Evolutionary conservation across 2,888 invertebrate genomes (phyloP).

Genomic region (Orthosia gothica): DNA sequence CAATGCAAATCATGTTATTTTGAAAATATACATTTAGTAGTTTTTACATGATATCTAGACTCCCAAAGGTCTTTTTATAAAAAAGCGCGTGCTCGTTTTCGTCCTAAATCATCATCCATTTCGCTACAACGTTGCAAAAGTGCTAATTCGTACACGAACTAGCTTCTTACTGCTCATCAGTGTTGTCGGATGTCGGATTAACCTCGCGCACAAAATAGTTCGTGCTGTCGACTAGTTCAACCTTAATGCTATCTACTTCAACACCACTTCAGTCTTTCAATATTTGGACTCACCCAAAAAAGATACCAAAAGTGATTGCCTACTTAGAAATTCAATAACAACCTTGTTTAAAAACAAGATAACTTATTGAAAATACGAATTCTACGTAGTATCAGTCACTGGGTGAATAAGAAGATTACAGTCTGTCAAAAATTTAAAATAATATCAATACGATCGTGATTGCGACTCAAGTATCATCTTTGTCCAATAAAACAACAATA

Average conservation of each 20-base stretch:
- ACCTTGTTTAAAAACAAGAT: conserved; percentile 51
- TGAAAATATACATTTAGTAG: too few species aligned
- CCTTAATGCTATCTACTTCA: conserved; percentile 19
- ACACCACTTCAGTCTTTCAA: conserved; percentile 32
- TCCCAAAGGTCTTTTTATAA: too few species aligned
- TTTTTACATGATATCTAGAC: too few species aligned
- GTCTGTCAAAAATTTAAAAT: conserved; percentile 44
- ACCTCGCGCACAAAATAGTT: too few species aligned
- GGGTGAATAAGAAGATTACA: conserved; percentile 35
- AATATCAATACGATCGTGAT: conserved; percentile 25
- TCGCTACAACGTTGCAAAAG: too few species aligned
- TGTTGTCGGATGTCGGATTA: too few species aligned
- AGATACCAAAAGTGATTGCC: conserved; percentile 6
- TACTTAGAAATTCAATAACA: conserved; percentile 20
- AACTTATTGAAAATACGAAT: conserved; percentile 29
- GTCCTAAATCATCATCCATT: too few species aligned
- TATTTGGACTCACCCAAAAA: conserved; percentile 39
- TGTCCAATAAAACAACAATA: conserved; percentile 33
- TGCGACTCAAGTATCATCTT: conserved; percentile 1
- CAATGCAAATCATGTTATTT: too few species aligned
- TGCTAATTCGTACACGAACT: too few species aligned
- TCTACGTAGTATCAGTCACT: conserved; percentile 28
- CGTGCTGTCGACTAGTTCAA: too few species aligned
- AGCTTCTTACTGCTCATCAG: too few species aligned
- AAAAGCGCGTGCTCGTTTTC: too few species aligned